phyloP scores from a whole-genome alignment of 2,888 invertebrate genomes.

The Bugula neritina region DNA sequence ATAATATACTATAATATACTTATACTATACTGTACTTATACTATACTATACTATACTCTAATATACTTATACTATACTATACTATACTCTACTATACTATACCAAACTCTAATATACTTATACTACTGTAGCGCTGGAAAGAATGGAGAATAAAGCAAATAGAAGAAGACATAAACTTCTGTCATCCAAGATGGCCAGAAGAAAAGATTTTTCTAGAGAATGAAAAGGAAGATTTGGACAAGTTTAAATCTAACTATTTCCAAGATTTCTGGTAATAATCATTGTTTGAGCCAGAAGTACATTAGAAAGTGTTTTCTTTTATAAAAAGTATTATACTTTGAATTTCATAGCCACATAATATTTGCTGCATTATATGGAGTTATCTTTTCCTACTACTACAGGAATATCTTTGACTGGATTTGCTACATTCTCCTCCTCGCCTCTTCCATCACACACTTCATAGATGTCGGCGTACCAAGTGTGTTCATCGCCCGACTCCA shows the following conservation, averaged over 20 bases:
- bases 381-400: constrained; percentile 31
- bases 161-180: constrained; percentile 39
- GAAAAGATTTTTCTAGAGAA: constrained; percentile 40
- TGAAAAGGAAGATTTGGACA: constrained; percentile 39
- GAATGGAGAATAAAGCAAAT: constrained; percentile 39
- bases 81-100: no score
- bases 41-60: no score
- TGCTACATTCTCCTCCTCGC: constrained; percentile 42
- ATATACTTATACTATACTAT: no score
- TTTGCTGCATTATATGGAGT: background rate
- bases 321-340: no score
- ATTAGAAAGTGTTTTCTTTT: no score
- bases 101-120: no score
- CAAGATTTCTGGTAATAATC: constrained; percentile 49
- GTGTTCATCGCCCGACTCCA: constrained; percentile 41
- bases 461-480: constrained; percentile 40
- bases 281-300: no score
- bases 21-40: no score
- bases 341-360: no score
- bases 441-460: constrained; percentile 43
- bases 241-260: constrained; percentile 43
- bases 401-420: constrained; percentile 52
- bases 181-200: constrained; percentile 50
- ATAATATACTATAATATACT: no score
- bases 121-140: constrained; percentile 32